These are phyloP conservation scores for Mustelus asterias DNA, from an alignment of 2,113 vertebrate genomes.

Conservation along the genomic window DNA sequence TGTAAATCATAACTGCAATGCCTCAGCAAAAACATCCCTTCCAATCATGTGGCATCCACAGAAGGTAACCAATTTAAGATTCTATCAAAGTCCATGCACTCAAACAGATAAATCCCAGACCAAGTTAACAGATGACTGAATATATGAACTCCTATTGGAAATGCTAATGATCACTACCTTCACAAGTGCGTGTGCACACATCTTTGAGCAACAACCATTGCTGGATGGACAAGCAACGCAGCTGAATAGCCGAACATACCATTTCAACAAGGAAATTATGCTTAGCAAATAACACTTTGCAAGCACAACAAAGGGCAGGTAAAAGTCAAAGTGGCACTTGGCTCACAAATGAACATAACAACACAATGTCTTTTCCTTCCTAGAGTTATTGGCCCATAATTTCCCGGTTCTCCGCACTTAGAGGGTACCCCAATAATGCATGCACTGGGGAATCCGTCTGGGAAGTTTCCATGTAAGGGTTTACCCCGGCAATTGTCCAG, in stretches of 20 bases:
- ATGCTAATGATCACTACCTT: neutral
- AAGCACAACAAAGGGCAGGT: neutral
- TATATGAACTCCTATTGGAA: neutral
- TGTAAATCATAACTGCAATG: neutral
- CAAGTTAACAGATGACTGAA: neutral
- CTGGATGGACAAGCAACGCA: neutral
- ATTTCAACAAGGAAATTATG: neutral
- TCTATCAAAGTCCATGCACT: neutral
- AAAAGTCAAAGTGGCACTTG: neutral
- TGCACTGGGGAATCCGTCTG: no score
- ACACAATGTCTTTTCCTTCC: neutral
- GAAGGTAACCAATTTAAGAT: neutral
- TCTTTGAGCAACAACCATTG: neutral
- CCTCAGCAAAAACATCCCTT: neutral
- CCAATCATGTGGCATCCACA: neutral
- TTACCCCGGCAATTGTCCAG: no score
- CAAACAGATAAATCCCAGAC: neutral
- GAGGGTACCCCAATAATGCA: no score
- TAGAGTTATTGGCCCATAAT: neutral
- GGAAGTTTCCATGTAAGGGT: no score
- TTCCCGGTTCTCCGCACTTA: no score
- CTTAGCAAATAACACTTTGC: neutral
- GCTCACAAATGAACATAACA: neutral
- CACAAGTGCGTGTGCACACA: neutral
- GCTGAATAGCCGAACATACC: neutral